phyloP scores from a whole-genome alignment of 1,140 invertebrate genomes.

The Ostrea denselamellosa region DNA sequence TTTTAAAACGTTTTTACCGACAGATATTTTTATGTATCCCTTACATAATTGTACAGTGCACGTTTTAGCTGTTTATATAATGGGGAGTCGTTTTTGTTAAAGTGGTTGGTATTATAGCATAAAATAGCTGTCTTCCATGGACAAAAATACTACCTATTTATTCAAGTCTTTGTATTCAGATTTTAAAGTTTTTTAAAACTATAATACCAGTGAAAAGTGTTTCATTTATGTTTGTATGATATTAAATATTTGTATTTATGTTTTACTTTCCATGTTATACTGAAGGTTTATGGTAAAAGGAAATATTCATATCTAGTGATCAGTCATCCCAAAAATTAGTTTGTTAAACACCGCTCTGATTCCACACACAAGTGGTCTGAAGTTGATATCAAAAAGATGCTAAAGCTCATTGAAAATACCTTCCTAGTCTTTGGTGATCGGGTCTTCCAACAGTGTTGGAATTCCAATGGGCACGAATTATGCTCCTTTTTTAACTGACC shows the following conservation, averaged over 20 bases:
- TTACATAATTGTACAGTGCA: not conserved
- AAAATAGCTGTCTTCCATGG: conserved; percentile 25
- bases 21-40: not conserved
- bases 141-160: conserved; percentile 9
- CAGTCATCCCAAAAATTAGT: no score
- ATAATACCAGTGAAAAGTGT: not conserved
- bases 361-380: no score
- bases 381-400: no score
- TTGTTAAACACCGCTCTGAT: no score
- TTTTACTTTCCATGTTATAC: not conserved
- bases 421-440: no score
- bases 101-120: conserved; percentile 21
- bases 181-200: conserved; percentile 1
- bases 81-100: not conserved
- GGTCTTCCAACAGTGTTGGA: no score
- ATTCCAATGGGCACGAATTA: no score
- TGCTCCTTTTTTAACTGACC: no score
- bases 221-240: not conserved
- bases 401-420: no score
- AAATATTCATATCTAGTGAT: no score
- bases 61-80: not conserved
- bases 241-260: not conserved
- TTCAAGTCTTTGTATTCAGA: not conserved
- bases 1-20: not conserved
- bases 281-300: not conserved